phyloP scores from a whole-genome alignment of 2,888 invertebrate species.

The Poecilus cupreus region DNA sequence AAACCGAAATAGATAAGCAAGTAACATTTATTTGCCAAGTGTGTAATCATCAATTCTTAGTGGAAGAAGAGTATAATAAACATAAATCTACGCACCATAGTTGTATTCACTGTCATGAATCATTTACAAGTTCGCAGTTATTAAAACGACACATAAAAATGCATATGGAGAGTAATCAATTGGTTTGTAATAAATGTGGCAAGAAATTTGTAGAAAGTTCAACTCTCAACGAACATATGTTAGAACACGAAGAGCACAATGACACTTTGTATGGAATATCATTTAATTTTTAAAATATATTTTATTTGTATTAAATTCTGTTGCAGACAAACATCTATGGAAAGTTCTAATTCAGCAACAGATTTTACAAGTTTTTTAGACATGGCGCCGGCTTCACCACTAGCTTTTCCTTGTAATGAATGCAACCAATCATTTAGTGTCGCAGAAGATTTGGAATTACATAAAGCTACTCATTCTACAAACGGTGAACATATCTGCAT shows the following conservation, averaged over 20 bases:
- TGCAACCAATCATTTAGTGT: constrained; percentile 74
- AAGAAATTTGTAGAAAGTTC: constrained; percentile 56
- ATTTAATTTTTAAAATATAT: neutral
- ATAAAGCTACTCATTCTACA: constrained; percentile 72
- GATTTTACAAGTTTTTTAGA: constrained; percentile 66
- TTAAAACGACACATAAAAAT: constrained; percentile 62
- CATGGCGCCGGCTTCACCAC: constrained; percentile 66
- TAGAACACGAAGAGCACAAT: constrained; percentile 13
- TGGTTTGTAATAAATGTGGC: constrained; percentile 61
- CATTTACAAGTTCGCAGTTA: constrained; percentile 60
- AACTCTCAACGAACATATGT: constrained; percentile 15
- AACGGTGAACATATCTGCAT: constrained; percentile 72
- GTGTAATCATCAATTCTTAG: constrained; percentile 55
- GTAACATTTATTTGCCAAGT: constrained; percentile 48
- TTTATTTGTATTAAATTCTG: neutral
- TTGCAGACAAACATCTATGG: constrained; percentile 21
- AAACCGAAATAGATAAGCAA: constrained; percentile 5
- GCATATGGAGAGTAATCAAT: constrained; percentile 61
- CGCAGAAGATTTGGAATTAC: constrained; percentile 74
- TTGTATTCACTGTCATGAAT: constrained; percentile 54
- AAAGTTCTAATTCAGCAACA: constrained; percentile 57
- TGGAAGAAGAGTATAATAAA: constrained; percentile 51
- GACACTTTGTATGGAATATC: constrained; percentile 26
- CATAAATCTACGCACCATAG: constrained; percentile 49
- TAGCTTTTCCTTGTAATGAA: constrained; percentile 69